A percentile compares a stretch with the other conserved stretches of the same genome.
Conservation (phyloP, 2,797 vertebrate genomes). For the Aeoliscus strigatus region DNA sequence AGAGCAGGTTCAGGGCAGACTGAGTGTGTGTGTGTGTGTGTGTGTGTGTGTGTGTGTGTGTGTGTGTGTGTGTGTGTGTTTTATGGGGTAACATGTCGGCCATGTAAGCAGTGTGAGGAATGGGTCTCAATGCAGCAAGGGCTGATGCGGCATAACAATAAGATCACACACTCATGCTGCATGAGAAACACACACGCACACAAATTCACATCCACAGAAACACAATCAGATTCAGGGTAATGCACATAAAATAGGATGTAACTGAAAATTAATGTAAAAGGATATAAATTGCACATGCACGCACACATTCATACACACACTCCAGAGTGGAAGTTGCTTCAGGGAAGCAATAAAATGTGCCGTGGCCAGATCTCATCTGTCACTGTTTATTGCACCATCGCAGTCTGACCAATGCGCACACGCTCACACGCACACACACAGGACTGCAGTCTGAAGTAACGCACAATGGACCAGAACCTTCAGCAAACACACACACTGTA, state of each 20-base stretch:
- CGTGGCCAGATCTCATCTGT: slow-evolving; percentile 48
- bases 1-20: slow-evolving; percentile 15
- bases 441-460: background rate
- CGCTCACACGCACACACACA: slow-evolving; percentile 3
- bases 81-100: slow-evolving; percentile 29
- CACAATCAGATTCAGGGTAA: background rate
- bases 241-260: too few relatives aligned
- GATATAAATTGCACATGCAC: background rate
- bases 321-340: slow-evolving; percentile 28
- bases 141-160: slow-evolving; percentile 35
- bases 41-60: slow-evolving; percentile 1
- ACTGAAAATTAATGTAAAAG: too few relatives aligned
- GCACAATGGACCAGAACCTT: slow-evolving; percentile 8
- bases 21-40: background rate
- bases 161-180: slow-evolving; percentile 8
- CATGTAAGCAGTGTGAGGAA: slow-evolving; percentile 34
- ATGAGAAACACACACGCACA: slow-evolving; percentile 2
- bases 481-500: slow-evolving; percentile 7
- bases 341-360: slow-evolving; percentile 54
- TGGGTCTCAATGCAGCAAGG: slow-evolving; percentile 18
- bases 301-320: slow-evolving; percentile 3
- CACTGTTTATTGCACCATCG: slow-evolving; percentile 46
- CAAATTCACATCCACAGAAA: background rate
- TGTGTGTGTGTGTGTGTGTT: slow-evolving; percentile 6
- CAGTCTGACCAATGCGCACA: slow-evolving; percentile 25